Evolutionary conservation across 2,113 vertebrate genomes (phyloP), one percentile per base, ranked within the genome.

Genomic region (Elaphurus davidianus): DNA sequence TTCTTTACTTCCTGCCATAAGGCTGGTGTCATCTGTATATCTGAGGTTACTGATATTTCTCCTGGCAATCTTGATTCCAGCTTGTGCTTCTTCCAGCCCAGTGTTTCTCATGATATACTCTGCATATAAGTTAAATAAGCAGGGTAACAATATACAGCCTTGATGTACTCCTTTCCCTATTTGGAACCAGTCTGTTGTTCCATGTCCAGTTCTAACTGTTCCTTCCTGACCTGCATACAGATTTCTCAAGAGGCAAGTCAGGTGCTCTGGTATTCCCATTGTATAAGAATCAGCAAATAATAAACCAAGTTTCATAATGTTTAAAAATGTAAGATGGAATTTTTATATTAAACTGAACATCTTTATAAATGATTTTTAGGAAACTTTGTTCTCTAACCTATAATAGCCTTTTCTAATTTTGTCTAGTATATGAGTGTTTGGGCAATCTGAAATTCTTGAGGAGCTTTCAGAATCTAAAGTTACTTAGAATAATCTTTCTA

Each of bases 371-470:
- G 2, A 86, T 50, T 76, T 76, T 59, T 54, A 74, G 43, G 81
- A 52, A 71, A 50, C 78, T 30, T 89, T 78, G n/a, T 96, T 96
- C 16, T 67, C 40, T 94, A 74, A 83, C 19, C 13, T 79, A 78
- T 87, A 92, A 94, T 45, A 86, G 2, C 10, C 21, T 84, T 95
- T 96, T 90, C 33, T 57, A 43, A 52, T 79, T 95, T 96, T 96
- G 14, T 90, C 5, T 74, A n/a, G 16, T 74, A 43, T 81, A 50
- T 88, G 76, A 54, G 15, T 92, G 40, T 96, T 43, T 28, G 23
- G 28, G 23, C 43, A 88, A 84, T 76, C 21, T 96, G 28, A 95
- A 91, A 91, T 94, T 97, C 47, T 95, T 82, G 30, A 92, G 45
- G 2, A 96, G 54, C 25, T 95, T 90, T 81, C 2, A 27, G 74